Conservation (phyloP, 2,888 invertebrate genomes). For the Prosopocoilus inquinatus region DNA sequence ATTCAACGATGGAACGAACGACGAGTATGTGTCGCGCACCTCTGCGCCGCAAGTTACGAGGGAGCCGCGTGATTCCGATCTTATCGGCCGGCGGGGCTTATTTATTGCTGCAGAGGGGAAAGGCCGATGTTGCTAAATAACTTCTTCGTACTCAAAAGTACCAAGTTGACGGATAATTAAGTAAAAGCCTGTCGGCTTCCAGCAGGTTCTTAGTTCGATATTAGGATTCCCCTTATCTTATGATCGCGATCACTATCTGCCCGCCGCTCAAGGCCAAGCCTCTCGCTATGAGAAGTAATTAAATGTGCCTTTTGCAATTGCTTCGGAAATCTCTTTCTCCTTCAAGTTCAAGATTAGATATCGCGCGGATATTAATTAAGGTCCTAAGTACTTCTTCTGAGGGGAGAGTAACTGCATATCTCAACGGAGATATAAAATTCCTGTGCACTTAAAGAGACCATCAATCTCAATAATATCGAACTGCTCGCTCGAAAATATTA, state of each 20-base stretch:
- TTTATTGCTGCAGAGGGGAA: slow-evolving; percentile 27
- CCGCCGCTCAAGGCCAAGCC: neutral
- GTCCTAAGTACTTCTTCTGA: slow-evolving; percentile 4
- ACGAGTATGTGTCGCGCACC: slow-evolving; percentile 3
- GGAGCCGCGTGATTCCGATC: slow-evolving; percentile 26
- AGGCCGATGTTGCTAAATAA: slow-evolving; percentile 26
- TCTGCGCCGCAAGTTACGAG: slow-evolving; percentile 12
- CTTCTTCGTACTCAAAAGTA: slow-evolving; percentile 17
- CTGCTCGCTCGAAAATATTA: no score
- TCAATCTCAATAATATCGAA: no score
- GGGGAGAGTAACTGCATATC: no score
- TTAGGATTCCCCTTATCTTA: slow-evolving; percentile 24
- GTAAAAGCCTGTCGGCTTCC: slow-evolving; percentile 24
- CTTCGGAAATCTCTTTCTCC: slow-evolving; percentile 9
- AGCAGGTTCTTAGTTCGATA: slow-evolving; percentile 15
- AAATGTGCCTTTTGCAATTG: slow-evolving; percentile 14
- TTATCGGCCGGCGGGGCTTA: slow-evolving; percentile 28
- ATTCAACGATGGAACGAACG: neutral
- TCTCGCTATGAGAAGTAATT: slow-evolving; percentile 16
- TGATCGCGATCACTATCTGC: slow-evolving; percentile 22
- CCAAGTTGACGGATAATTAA: slow-evolving; percentile 30
- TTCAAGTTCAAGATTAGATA: slow-evolving; percentile 12
- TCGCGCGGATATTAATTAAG: no score
- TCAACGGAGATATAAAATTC: no score
- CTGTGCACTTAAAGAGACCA: no score